Conservation (phyloP, 2,797 vertebrate species). For the Sebastes nivosus region DNA sequence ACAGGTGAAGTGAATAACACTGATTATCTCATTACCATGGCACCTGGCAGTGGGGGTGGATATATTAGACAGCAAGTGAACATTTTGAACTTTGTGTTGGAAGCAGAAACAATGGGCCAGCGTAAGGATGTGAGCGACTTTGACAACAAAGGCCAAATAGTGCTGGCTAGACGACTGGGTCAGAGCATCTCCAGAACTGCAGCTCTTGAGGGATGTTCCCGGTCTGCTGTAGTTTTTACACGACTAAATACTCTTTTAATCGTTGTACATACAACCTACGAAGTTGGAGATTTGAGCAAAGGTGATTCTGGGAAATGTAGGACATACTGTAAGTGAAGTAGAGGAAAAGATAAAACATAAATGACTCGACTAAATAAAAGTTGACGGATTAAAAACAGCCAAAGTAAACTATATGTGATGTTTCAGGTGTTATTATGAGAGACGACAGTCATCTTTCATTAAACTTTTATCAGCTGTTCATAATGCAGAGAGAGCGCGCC, state of each 20-base stretch:
- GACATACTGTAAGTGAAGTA: not conserved
- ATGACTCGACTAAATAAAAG: not conserved
- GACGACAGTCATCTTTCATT: conserved; percentile 43
- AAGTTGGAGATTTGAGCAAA: not conserved
- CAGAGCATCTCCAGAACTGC: no score
- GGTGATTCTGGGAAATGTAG: not conserved
- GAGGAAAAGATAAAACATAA: not conserved
- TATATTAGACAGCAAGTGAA: no score
- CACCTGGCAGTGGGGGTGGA: no score
- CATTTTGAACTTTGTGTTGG: no score
- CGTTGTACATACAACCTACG: not conserved
- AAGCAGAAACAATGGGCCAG: no score
- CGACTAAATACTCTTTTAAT: not conserved
- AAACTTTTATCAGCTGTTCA: conserved; percentile 36
- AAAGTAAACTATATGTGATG: not conserved
- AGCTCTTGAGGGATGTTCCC: no score
- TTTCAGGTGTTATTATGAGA: not conserved
- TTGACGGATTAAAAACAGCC: not conserved
- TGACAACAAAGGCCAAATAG: no score
- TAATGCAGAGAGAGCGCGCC: not conserved
- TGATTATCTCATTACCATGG: no score
- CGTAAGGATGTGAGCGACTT: no score
- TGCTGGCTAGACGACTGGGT: no score
- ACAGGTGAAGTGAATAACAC: no score
- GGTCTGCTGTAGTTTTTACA: not conserved